Evolutionary conservation across 2,797 vertebrate species (phyloP).

Genomic region (Sebastes matsubarae): DNA sequence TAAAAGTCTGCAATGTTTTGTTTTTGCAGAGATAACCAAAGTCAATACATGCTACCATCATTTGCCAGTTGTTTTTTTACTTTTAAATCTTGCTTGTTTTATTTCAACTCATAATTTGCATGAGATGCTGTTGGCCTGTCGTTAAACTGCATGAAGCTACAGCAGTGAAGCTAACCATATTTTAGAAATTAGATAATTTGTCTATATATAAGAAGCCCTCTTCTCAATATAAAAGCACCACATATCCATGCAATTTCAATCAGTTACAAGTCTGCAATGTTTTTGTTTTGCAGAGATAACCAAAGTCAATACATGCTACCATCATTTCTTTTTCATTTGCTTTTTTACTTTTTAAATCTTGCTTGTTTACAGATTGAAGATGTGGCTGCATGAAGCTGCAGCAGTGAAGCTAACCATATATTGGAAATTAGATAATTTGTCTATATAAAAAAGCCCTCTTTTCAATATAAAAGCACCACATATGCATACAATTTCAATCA

Average conservation of each 20-base stretch:
- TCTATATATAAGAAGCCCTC: neutral
- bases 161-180: slow-evolving; percentile 38
- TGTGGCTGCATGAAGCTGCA: no score
- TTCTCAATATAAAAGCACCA: neutral
- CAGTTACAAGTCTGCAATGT: neutral
- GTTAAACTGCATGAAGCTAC: slow-evolving; percentile 15
- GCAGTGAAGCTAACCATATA: no score
- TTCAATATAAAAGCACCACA: neutral
- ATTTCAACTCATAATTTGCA: no score
- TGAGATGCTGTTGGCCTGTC: slow-evolving; percentile 52
- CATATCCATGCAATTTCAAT: neutral
- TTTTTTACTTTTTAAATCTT: neutral
- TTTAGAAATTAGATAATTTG: slow-evolving; percentile 15
- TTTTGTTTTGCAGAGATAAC: neutral
- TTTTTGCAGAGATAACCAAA: neutral
- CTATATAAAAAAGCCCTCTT: neutral
- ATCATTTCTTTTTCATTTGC: no score
- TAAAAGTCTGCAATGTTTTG: neutral
- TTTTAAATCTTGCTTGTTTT: neutral
- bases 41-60: neutral
- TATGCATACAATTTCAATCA: neutral
- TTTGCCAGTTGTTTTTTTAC: neutral
- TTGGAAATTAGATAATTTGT: no score
- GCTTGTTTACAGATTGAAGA: neutral
- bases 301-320: neutral